A percentile compares a stretch with the other conserved stretches of the same genome.
phyloP scores from a whole-genome alignment of 2,797 vertebrate genomes.

The Valencia hispanica region DNA sequence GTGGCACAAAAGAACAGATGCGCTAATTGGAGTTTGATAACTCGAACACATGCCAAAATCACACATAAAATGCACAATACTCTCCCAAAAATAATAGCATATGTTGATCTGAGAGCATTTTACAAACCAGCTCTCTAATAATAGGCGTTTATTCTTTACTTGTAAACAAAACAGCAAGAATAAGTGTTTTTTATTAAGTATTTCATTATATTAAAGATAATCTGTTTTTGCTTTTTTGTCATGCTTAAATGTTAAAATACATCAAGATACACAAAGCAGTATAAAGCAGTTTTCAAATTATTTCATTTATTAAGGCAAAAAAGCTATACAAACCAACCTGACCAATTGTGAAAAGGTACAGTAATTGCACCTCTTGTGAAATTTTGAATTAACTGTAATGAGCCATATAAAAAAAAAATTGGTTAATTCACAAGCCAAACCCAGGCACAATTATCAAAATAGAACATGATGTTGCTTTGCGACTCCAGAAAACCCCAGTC shows the following conservation, averaged over 20 bases:
- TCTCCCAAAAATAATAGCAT: constrained; percentile 17
- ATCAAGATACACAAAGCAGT: no score
- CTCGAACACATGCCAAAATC: constrained; percentile 7
- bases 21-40: constrained; percentile 39
- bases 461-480: not conserved
- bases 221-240: no score
- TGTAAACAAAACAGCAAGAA: not conserved
- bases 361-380: not conserved
- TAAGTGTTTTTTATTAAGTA: not conserved
- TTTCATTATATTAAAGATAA: not conserved
- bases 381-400: not conserved
- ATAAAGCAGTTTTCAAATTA: not conserved
- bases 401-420: not conserved
- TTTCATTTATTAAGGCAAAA: not conserved
- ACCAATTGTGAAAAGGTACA: not conserved
- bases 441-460: not conserved
- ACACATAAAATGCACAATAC: constrained; percentile 22
- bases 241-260: no score
- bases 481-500: not conserved
- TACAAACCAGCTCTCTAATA: constrained; percentile 12
- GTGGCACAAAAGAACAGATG: constrained; percentile 49
- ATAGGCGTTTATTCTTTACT: not conserved
- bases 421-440: no score
- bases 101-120: constrained; percentile 25
- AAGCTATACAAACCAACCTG: not conserved